phyloP scores from a whole-genome alignment of 1,140 invertebrate genomes.

The Anastrepha ludens region DNA sequence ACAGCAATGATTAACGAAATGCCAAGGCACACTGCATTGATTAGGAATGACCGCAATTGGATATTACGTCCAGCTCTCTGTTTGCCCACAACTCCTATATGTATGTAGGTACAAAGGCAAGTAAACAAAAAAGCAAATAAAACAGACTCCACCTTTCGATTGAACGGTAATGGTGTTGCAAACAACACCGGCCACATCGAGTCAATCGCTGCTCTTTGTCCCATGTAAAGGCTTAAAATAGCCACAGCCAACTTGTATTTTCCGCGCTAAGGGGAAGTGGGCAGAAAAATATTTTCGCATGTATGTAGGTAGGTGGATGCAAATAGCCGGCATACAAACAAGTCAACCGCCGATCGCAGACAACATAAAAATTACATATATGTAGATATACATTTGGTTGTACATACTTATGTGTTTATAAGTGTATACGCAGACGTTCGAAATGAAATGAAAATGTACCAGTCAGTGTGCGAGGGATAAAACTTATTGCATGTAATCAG shows the following conservation, averaged over 20 bases:
- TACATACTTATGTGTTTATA: too few species aligned
- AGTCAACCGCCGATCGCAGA: background rate
- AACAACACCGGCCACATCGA: background rate
- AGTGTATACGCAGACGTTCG: too few species aligned
- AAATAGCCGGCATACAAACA: background rate
- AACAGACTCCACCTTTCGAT: conserved; percentile 17
- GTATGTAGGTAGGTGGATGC: background rate
- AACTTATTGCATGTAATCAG: too few species aligned
- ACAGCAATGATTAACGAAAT: too few species aligned
- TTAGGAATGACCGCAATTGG: background rate
- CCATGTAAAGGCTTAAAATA: conserved; percentile 44
- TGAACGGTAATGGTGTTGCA: background rate
- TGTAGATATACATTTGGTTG: too few species aligned
- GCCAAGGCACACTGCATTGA: background rate
- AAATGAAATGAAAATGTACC: too few species aligned
- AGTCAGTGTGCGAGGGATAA: too few species aligned
- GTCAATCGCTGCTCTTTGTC: background rate
- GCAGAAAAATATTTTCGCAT: background rate
- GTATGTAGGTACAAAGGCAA: background rate
- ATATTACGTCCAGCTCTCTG: background rate
- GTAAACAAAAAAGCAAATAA: background rate
- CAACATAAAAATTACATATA: background rate
- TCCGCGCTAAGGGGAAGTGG: background rate
- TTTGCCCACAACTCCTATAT: background rate
- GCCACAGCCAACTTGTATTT: conserved; percentile 16